Percentiles rank a stretch among this genome's conserved stretches.
These are phyloP conservation scores for Pocillopora verrucosa DNA, from an alignment of 64 coral and sea anemone species.

Conservation along the genomic window DNA sequence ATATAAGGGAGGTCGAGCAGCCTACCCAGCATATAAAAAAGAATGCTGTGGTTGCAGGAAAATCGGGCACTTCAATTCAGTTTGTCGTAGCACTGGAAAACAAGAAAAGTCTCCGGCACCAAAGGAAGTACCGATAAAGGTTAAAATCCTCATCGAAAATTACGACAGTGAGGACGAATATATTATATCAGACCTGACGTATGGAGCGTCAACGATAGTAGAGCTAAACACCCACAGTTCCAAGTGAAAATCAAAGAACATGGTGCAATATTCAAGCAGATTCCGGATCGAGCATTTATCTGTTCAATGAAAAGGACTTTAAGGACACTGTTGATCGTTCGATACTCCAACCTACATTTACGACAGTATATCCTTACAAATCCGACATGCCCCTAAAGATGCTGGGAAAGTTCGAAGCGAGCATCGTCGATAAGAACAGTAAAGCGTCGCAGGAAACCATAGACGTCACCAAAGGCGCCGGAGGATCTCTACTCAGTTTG, in stretches of 20 bases:
- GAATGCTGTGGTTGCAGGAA: neutral
- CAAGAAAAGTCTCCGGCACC: neutral
- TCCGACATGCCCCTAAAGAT: too few relatives aligned
- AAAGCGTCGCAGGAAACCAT: too few relatives aligned
- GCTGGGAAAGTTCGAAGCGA: too few relatives aligned
- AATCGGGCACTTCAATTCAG: neutral
- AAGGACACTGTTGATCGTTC: constrained; percentile 45
- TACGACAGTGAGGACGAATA: constrained; percentile 31
- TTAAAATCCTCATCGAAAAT: neutral
- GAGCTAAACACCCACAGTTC: constrained; percentile 8
- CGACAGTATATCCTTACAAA: too few relatives aligned
- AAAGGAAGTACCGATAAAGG: neutral
- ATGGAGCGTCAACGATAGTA: neutral
- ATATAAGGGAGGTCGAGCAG: neutral
- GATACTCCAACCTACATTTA: too few relatives aligned
- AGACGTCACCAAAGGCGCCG: too few relatives aligned
- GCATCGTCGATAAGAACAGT: too few relatives aligned
- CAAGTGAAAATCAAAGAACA: constrained; percentile 23
- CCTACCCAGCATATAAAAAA: neutral
- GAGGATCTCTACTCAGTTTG: too few relatives aligned
- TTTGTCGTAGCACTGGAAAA: neutral
- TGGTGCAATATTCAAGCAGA: neutral
- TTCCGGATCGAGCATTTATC: neutral
- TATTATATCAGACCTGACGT: neutral
- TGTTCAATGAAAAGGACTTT: neutral